Base-by-base conservation (phyloP, 2,888 invertebrate species). In the Vannuccia rotundouncinata region DNA sequence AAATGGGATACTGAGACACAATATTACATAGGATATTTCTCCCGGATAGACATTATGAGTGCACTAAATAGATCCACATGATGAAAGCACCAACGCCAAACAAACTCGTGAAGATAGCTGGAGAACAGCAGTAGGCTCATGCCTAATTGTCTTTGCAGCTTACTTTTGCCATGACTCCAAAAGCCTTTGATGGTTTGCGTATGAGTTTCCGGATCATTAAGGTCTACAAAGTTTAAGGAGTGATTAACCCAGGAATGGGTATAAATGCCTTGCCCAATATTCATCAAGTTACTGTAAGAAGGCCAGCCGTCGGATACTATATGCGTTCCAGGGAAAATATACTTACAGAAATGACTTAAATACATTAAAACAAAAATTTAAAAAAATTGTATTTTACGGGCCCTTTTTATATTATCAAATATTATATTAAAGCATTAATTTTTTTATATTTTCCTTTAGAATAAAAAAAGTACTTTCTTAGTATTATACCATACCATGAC, bases 261-360 rank as follows among this genome's bases (percentile, higher is more conserved):
- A 74, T 79, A 79, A 5, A 79, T 74, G n/a, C 79, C 79, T 25
- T 79, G n/a, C 1, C 28, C 60, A 25, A 66, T 74, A 10, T 10
- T 22, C 2, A 25, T 29, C 28, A 79, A 13, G 59, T 79, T 59
- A 1, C 25, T 74, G 27, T 74, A 79, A 5, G 79, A n/a, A 27
- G n/a, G 13, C 77, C 79, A 79, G 10, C 59, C 79, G 31, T 79
- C 79, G 1, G 31, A 79, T 17, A 79, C 27, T 27, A 76, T 81
- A 27, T 81, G 81, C 10, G 59, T 29, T 29, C 77, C 74, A 78
- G 82, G 81, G 78, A 77, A 59, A 60, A 75, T 93, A 22, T 13
- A 22, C 25, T 66, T n/a, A n/a, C n/a, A n/a, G n/a, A n/a, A n/a
- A n/a, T n/a, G n/a, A n/a, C n/a, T n/a, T n/a, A n/a, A n/a, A n/a